Conservation (phyloP, 2,113 vertebrate genomes). For the Cavia porcellus region DNA sequence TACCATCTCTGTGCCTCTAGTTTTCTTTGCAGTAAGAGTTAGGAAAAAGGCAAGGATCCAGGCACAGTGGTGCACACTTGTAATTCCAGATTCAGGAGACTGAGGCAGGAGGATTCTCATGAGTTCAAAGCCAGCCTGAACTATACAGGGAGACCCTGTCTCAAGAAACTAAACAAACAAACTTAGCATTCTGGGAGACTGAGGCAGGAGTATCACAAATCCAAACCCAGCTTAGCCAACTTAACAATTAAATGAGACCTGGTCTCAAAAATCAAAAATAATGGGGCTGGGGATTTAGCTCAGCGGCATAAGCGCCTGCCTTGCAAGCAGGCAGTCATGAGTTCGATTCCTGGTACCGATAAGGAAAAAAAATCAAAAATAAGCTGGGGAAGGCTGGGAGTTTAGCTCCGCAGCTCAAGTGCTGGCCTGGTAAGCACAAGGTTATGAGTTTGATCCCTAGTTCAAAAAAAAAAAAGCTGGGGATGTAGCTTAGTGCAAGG, state of each 20-base stretch:
- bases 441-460: too few species aligned
- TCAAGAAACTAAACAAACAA: neutral
- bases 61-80: neutral
- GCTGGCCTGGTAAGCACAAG: too few species aligned
- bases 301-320: too few species aligned
- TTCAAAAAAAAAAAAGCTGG: too few species aligned
- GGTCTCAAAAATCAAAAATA: neutral
- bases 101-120: neutral
- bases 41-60: conserved; percentile 52
- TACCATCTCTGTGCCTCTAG: neutral
- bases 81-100: neutral
- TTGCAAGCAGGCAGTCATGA: too few species aligned
- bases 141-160: neutral
- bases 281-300: neutral
- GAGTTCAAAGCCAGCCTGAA: neutral
- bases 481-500: neutral
- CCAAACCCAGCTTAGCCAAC: neutral
- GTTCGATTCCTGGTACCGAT: too few species aligned
- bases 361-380: neutral
- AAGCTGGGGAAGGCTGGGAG: neutral
- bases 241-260: neutral
- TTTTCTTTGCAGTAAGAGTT: conserved; percentile 31
- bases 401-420: too few species aligned
- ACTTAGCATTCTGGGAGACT: neutral
- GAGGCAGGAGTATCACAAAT: neutral